Conservation (phyloP, 1,140 invertebrate species). For the Thaumetopoea pityocampa region DNA sequence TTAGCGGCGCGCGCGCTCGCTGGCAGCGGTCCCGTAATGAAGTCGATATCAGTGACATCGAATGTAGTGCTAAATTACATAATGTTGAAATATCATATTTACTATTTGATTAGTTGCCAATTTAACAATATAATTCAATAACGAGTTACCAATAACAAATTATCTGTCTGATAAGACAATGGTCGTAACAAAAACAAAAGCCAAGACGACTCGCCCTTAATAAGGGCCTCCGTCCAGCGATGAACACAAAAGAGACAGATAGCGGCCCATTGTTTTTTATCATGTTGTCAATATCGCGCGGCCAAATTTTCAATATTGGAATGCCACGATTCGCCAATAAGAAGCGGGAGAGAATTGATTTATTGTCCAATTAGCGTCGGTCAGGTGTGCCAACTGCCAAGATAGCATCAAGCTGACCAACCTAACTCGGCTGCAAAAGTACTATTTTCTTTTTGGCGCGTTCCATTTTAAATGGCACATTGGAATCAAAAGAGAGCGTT, state of each 20-base stretch:
- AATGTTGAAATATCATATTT: no score
- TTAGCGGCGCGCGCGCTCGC: constrained; percentile 48
- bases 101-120: constrained; percentile 17
- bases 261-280: constrained; percentile 72
- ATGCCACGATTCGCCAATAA: constrained; percentile 75
- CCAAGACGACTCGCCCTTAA: constrained; percentile 57
- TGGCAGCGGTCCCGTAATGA: constrained; percentile 21
- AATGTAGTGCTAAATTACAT: no score
- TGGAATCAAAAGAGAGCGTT: constrained; percentile 72
- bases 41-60: no score
- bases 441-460: constrained; percentile 71
- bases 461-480: constrained; percentile 71
- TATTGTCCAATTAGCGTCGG: constrained; percentile 76
- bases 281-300: constrained; percentile 74
- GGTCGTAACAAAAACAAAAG: constrained; percentile 55
- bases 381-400: constrained; percentile 76
- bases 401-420: constrained; percentile 73
- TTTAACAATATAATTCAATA: constrained; percentile 65
- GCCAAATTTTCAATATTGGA: constrained; percentile 76
- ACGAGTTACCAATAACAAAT: constrained; percentile 69
- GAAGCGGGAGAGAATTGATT: constrained; percentile 75
- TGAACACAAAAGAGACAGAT: constrained; percentile 75
- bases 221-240: constrained; percentile 66
- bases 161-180: constrained; percentile 67
- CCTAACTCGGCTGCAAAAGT: constrained; percentile 63